Conservation (phyloP, 2,888 invertebrate species). For the Noctua comes region DNA sequence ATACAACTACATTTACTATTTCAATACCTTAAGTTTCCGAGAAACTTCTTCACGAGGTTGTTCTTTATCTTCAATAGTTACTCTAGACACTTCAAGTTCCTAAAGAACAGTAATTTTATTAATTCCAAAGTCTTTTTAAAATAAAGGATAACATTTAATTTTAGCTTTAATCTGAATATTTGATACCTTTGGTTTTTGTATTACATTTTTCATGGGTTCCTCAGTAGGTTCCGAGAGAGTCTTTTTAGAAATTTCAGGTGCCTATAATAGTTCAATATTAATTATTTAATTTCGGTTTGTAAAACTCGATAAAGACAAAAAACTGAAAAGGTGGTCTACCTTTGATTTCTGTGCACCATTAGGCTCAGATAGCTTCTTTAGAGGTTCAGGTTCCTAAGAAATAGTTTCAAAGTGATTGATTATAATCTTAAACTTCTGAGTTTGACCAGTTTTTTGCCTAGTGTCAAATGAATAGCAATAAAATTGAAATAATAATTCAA, state of each 20-base stretch:
- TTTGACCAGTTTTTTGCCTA: not conserved
- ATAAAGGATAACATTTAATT: not conserved
- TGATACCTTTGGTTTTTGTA: conserved; percentile 33
- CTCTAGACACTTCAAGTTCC: conserved; percentile 26
- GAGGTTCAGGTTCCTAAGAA: conserved; percentile 19
- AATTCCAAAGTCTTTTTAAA: not conserved
- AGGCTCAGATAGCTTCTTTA: conserved; percentile 8
- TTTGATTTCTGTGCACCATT: conserved; percentile 12
- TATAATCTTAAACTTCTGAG: not conserved
- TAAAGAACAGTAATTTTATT: conserved; percentile 14
- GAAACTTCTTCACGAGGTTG: not conserved
- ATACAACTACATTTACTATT: not conserved
- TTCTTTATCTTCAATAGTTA: conserved; percentile 9
- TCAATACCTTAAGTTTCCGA: conserved; percentile 14
- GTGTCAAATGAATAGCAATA: not conserved
- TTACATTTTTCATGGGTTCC: conserved; percentile 24
- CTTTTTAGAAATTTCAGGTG: conserved; percentile 7
- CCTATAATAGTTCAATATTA: conserved; percentile 19
- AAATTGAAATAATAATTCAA: not conserved
- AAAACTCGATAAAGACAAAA: not conserved
- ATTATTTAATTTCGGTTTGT: not conserved
- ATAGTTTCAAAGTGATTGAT: not conserved
- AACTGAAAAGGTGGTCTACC: conserved; percentile 2
- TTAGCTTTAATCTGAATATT: not conserved
- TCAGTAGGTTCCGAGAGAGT: conserved; percentile 19